phyloP scores from a whole-genome alignment of 2,797 vertebrate species.

The Hippopotamyrus pictus region DNA sequence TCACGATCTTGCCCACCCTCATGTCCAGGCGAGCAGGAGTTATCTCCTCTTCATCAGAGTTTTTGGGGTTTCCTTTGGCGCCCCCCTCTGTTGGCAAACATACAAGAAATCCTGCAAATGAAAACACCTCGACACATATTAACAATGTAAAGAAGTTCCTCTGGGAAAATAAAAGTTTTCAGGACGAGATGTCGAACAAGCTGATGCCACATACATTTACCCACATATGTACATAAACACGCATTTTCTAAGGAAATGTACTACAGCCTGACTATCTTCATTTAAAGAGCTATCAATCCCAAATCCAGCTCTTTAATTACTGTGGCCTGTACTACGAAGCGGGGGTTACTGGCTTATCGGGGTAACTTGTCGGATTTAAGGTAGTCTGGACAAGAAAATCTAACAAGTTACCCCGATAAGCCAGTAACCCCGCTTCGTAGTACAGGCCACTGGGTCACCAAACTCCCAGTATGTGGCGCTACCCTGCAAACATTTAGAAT shows the following conservation, averaged over 20 bases:
- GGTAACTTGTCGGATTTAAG: too few relatives aligned
- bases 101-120: neutral
- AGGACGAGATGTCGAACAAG: neutral
- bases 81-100: conserved; percentile 58
- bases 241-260: neutral
- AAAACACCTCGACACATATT: neutral
- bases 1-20: conserved; percentile 82
- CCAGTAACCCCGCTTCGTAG: too few relatives aligned
- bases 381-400: too few relatives aligned
- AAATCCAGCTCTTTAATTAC: neutral
- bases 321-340: too few relatives aligned
- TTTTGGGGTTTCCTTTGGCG: conserved; percentile 67
- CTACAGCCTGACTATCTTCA: neutral
- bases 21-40: conserved; percentile 85
- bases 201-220: neutral
- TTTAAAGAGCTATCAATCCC: neutral
- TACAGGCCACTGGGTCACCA: neutral
- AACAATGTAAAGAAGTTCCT: neutral
- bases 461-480: neutral
- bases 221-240: neutral
- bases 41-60: conserved; percentile 67
- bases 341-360: too few relatives aligned
- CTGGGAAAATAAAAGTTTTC: neutral
- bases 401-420: too few relatives aligned
- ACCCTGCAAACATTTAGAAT: neutral